Percentiles rank a stretch among this genome's conserved stretches.
phyloP scores from a whole-genome alignment of 1,140 invertebrate genomes.

The Himalopsyche phryganea region DNA sequence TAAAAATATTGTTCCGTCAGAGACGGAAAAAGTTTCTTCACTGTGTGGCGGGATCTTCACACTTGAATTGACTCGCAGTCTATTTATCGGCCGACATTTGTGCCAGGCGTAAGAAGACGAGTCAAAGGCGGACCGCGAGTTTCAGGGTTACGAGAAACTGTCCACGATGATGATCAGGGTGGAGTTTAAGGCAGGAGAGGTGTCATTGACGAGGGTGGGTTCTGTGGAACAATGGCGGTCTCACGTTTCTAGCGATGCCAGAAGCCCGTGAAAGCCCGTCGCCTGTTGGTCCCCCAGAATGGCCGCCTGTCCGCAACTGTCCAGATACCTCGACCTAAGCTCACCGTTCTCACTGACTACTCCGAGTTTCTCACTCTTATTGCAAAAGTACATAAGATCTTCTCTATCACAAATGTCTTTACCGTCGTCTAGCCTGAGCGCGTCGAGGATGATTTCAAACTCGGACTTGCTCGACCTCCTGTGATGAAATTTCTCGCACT shows the following conservation, averaged over 20 bases:
- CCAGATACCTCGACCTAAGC: conserved; percentile 41
- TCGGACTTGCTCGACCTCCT: conserved; percentile 33
- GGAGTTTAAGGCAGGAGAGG: too few species aligned
- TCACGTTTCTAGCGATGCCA: conserved; percentile 66
- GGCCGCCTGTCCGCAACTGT: conserved; percentile 61
- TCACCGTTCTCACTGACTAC: conserved; percentile 41
- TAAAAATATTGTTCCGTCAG: background rate
- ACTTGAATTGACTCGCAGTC: too few species aligned
- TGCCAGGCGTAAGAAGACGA: background rate
- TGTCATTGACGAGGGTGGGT: too few species aligned
- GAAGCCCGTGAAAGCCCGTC: conserved; percentile 64
- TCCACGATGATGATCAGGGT: too few species aligned
- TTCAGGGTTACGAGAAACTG: background rate
- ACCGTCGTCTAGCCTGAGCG: conserved; percentile 42
- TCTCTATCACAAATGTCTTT: conserved; percentile 32
- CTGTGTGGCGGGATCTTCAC: too few species aligned
- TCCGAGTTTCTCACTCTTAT: conserved; percentile 43
- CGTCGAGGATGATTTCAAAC: conserved; percentile 48
- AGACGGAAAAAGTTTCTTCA: background rate
- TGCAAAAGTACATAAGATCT: conserved; percentile 45
- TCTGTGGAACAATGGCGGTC: conserved; percentile 19
- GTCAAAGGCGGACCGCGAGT: background rate
- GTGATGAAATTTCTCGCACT: conserved; percentile 10
- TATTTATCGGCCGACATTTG: background rate
- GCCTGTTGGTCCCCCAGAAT: conserved; percentile 65